Evolutionary conservation across 2,797 vertebrate species (phyloP).

Genomic region (Serranus cabrilla): DNA sequence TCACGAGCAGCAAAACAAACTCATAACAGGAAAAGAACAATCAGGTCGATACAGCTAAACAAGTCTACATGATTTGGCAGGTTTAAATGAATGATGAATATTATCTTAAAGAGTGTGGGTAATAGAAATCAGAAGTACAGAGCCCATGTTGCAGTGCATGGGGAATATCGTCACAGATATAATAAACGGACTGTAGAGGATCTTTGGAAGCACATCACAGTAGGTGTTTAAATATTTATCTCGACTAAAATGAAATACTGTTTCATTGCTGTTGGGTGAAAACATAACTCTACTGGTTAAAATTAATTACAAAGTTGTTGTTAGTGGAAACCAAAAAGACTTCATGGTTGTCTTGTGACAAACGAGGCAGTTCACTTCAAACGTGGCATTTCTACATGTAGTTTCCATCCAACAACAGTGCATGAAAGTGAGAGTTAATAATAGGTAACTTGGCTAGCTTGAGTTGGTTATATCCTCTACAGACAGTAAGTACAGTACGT

Average conservation of each 20-base stretch:
- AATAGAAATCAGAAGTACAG: slow-evolving; percentile 42
- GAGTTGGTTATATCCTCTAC: slow-evolving; percentile 64
- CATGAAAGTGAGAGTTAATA: slow-evolving; percentile 12
- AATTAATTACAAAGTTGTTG: neutral
- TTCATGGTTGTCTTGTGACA: neutral
- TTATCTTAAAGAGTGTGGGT: slow-evolving; percentile 20
- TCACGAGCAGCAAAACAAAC: slow-evolving; percentile 60
- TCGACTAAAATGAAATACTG: slow-evolving; percentile 11
- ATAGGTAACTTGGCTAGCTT: slow-evolving; percentile 39
- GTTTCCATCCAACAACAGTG: slow-evolving; percentile 10
- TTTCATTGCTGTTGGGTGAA: slow-evolving; percentile 3
- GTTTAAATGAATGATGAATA: slow-evolving; percentile 37
- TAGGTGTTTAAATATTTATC: slow-evolving; percentile 28
- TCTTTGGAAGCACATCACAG: slow-evolving; percentile 78
- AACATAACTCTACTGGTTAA: slow-evolving; percentile 1
- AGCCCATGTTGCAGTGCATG: slow-evolving; percentile 12
- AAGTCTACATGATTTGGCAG: slow-evolving; percentile 35
- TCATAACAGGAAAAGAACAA: slow-evolving; percentile 15
- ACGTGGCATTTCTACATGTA: slow-evolving; percentile 19
- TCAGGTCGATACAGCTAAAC: slow-evolving; percentile 21
- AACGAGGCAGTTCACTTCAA: slow-evolving; percentile 15
- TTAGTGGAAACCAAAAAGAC: neutral
- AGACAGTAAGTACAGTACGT: slow-evolving; percentile 58
- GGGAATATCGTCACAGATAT: slow-evolving; percentile 21
- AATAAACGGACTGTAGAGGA: slow-evolving; percentile 64